Base-by-base conservation (phyloP, 64 coral and sea anemone species). In the Anthopleura sola region DNA sequence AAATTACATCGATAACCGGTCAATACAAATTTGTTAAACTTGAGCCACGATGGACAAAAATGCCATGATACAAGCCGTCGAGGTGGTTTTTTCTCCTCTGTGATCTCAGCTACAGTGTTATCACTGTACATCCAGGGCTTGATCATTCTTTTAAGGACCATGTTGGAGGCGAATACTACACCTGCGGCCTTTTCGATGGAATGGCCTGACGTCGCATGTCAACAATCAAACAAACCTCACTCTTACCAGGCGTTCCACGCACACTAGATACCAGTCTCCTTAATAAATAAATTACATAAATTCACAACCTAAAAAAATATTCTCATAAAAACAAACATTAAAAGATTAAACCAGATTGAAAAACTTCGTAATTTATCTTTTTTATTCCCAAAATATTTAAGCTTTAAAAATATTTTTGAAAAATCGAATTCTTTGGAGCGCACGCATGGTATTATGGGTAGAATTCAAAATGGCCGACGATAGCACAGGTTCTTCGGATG, bases 1-100 rank as follows among this genome's bases (percentile, higher is more conserved):
- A 94, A 88, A n/a, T 94, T 78, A 49, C 75, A 75, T 20, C 96
- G 89, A 80, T 98, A 98, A 40, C 96, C 92, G 18, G 36, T 78
- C 34, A 85, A 77, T 28, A 98, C 83, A 80, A 83, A 94, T 81
- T 87, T 91, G 78, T 98, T 98, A 24, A 98, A 98, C 36, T 94
- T 92, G 37, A 98, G 62, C 94, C 94, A 96, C 6, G 86, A 71
- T 28, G 96, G 89, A 36, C 85, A 86, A 3, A 37, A 82, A 60
- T 86, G 69, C 64, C 94, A 58, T 10, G 48, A 56, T 20, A 79
- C 36, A 20, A 79, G 76, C 37, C 37, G 8, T 29, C 37, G 36
- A 28, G 39, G n/a, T 47, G 81, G 39, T 10, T 12, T 50, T 62
- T 88, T 20, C 6, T 31, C 21, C 20, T 51, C n/a, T 14, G 39